These are phyloP conservation scores for Bursaphelenchus okinawaensis DNA, from an alignment of 2,888 invertebrate genomes.

Conservation along the genomic window DNA sequence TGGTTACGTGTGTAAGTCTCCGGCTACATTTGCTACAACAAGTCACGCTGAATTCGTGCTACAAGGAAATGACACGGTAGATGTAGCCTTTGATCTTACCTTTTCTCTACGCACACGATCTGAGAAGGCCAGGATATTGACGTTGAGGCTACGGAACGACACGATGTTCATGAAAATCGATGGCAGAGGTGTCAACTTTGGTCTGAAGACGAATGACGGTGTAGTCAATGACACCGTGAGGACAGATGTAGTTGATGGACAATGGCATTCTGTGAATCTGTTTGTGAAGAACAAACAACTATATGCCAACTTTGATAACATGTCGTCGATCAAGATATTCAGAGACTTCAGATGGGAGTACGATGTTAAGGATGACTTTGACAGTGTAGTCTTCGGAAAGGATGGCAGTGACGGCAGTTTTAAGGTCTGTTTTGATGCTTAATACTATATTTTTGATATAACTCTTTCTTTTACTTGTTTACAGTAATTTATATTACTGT, in stretches of 20 bases:
- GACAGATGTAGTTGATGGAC: slow-evolving; percentile 18
- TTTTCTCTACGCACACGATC: slow-evolving; percentile 24
- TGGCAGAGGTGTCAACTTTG: background rate
- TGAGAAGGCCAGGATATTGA: background rate
- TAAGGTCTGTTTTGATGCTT: slow-evolving; percentile 11
- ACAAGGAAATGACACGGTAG: background rate
- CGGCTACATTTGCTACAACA: slow-evolving; percentile 35
- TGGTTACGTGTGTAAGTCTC: slow-evolving; percentile 42
- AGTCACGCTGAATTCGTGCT: slow-evolving; percentile 23
- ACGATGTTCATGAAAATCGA: background rate
- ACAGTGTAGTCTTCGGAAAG: slow-evolving; percentile 21
- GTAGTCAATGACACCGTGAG: background rate
- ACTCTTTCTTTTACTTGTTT: too few relatives aligned
- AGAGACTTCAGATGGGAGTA: slow-evolving; percentile 20
- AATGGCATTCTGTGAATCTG: slow-evolving; percentile 26
- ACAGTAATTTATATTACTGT: too few relatives aligned
- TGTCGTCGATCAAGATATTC: slow-evolving; percentile 18
- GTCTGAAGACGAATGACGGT: background rate
- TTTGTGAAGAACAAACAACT: slow-evolving; percentile 15
- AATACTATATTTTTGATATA: too few relatives aligned
- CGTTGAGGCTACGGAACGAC: background rate
- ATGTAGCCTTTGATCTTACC: slow-evolving; percentile 23
- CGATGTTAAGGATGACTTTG: slow-evolving; percentile 18
- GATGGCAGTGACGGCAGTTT: slow-evolving; percentile 12
- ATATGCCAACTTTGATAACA: slow-evolving; percentile 17